Evolutionary conservation across 2,113 vertebrate species (phyloP).

Genomic region (Gobius niger): DNA sequence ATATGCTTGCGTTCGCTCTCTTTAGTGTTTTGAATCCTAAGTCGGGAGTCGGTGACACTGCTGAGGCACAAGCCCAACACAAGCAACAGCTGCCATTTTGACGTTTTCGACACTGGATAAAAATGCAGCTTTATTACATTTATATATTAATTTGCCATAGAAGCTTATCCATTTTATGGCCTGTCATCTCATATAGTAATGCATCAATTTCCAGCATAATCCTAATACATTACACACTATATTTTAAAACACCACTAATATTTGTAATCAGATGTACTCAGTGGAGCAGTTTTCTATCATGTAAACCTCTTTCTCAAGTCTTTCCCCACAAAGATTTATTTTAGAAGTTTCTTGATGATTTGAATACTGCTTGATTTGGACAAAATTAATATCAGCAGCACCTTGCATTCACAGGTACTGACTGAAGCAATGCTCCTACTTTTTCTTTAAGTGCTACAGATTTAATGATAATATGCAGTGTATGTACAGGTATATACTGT

Average conservation of each 20-base stretch:
- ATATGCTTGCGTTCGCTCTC: constrained; percentile 48
- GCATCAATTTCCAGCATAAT: too few species aligned
- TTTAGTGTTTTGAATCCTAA: constrained; percentile 49
- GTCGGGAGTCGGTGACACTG: constrained; percentile 30
- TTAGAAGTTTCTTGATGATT: constrained; percentile 28
- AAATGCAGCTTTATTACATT: not conserved
- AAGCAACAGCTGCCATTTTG: constrained; percentile 54
- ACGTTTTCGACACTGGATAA: constrained; percentile 11
- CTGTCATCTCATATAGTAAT: too few species aligned
- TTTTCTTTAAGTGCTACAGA: constrained; percentile 15
- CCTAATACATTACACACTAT: too few species aligned
- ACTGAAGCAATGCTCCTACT: not conserved
- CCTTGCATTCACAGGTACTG: not conserved
- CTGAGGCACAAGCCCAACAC: constrained; percentile 19
- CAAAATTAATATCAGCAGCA: not conserved
- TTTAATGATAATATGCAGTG: constrained; percentile 37
- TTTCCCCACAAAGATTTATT: constrained; percentile 38
- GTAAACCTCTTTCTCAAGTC: constrained; percentile 10
- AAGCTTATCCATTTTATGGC: too few species aligned
- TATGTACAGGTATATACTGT: not conserved
- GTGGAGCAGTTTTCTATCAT: too few species aligned
- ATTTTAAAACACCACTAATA: too few species aligned
- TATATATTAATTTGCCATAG: too few species aligned
- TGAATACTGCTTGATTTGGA: not conserved
- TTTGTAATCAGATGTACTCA: too few species aligned